Evolutionary conservation across 1,140 invertebrate species (phyloP).

Genomic region (Atta texana): DNA sequence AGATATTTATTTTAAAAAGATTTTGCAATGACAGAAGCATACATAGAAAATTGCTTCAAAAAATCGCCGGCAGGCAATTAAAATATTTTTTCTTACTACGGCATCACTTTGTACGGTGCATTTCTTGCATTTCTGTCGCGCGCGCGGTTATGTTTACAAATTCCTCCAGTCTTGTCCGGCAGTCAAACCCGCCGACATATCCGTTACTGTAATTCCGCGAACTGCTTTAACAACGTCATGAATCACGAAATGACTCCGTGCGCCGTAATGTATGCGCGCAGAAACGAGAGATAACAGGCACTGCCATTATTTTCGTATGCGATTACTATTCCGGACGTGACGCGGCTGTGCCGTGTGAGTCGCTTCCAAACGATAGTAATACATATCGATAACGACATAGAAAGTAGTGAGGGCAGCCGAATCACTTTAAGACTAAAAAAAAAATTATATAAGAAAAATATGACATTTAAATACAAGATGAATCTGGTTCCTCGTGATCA

Average conservation of each 20-base stretch:
- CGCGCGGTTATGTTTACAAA: conserved; percentile 46
- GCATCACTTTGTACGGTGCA: neutral
- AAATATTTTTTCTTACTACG: neutral
- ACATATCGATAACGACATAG: conserved; percentile 35
- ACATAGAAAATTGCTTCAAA: neutral
- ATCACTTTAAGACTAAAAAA: neutral
- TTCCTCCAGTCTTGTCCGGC: conserved; percentile 32
- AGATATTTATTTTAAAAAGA: neutral
- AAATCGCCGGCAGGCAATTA: neutral
- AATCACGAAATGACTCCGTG: conserved; percentile 64
- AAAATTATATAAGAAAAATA: neutral
- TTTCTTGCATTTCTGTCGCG: conserved; percentile 13
- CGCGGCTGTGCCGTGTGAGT: conserved; percentile 34
- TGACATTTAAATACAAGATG: neutral
- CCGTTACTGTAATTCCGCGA: conserved; percentile 61
- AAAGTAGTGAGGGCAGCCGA: neutral
- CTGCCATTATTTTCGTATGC: conserved; percentile 61
- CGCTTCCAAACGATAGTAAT: conserved; percentile 28
- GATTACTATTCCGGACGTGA: conserved; percentile 57
- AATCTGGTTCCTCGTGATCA: no score
- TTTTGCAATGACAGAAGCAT: neutral
- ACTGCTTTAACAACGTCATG: conserved; percentile 65
- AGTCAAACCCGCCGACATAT: conserved; percentile 37
- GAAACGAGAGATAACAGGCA: conserved; percentile 62
- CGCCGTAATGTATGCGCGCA: conserved; percentile 57